phyloP scores from a whole-genome alignment of 2,888 invertebrate genomes.

The Malthinus flaveolus region DNA sequence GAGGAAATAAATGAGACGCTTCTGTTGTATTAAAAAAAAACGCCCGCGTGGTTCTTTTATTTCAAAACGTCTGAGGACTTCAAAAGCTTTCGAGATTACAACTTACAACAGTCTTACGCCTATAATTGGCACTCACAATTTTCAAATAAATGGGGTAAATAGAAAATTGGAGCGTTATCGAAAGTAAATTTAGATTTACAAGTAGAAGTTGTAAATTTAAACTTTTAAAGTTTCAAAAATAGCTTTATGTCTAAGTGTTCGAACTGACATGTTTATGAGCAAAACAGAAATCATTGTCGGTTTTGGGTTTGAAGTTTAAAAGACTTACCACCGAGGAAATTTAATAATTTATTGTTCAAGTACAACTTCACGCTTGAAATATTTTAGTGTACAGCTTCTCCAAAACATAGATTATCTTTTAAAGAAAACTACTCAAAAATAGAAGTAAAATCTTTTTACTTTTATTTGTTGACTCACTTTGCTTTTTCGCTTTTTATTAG shows the following conservation, averaged over 20 bases:
- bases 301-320: conserved; percentile 17
- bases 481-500: background rate
- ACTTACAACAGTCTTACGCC: too few relatives aligned
- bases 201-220: conserved; percentile 1
- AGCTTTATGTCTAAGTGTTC: conserved; percentile 11
- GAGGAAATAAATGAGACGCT: too few relatives aligned
- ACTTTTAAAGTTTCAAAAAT: conserved; percentile 8
- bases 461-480: background rate
- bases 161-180: too few relatives aligned
- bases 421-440: conserved; percentile 2
- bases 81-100: too few relatives aligned
- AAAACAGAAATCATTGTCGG: conserved; percentile 17
- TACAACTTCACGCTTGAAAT: conserved; percentile 5
- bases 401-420: background rate
- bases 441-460: background rate
- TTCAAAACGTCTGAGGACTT: too few relatives aligned
- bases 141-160: too few relatives aligned
- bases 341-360: conserved; percentile 17
- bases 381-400: background rate
- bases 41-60: too few relatives aligned
- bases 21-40: too few relatives aligned
- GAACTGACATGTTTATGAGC: conserved; percentile 18
- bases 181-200: too few relatives aligned
- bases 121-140: too few relatives aligned
- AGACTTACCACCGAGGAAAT: conserved; percentile 14